Conservation (phyloP, 2,797 vertebrate genomes). For the Diceros bicornis region DNA sequence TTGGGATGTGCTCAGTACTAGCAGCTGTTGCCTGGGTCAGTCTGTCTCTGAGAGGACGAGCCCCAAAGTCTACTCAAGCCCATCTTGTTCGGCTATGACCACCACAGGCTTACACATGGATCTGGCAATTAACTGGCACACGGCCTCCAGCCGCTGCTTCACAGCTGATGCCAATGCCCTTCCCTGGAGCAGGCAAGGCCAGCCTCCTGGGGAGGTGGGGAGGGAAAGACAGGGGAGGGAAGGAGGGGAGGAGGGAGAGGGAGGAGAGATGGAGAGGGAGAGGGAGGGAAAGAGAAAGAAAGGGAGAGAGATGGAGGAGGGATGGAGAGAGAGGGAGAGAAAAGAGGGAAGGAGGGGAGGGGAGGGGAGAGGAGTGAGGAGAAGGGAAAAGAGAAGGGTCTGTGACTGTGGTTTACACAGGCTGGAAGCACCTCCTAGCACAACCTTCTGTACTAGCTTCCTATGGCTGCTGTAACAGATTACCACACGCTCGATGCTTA, state of each 20-base stretch:
- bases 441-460: not conserved
- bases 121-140: not conserved
- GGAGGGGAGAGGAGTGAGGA: no score
- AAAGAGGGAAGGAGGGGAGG: not conserved
- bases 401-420: not conserved
- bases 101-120: no score
- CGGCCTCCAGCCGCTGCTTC: not conserved
- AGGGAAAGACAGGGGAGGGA: no score
- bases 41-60: not conserved
- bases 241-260: accelerated
- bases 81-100: no score
- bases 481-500: not conserved
- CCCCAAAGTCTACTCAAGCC: no score
- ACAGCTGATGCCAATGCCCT: not conserved
- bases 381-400: no score
- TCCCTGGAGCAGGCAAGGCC: not conserved
- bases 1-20: not conserved
- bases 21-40: no score
- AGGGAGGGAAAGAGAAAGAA: no score
- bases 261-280: not conserved
- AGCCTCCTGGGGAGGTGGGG: not conserved
- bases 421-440: not conserved
- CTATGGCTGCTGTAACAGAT: no score
- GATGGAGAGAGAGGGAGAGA: not conserved
- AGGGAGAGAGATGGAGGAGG: no score